phyloP scores from a whole-genome alignment of 2,113 vertebrate species.

The Paradisaea rubra region DNA sequence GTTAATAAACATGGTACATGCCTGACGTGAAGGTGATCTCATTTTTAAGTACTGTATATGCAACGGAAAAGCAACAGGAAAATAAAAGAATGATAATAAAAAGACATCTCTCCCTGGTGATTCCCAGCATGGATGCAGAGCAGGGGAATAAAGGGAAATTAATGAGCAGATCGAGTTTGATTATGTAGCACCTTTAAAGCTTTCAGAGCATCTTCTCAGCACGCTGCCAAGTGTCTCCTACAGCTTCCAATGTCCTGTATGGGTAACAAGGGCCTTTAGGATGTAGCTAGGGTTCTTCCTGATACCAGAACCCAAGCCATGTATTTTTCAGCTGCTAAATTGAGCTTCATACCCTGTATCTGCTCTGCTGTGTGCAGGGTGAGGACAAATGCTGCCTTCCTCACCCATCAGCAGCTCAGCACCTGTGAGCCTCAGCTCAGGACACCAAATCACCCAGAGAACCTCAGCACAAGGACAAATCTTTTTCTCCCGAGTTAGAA shows the following conservation, averaged over 20 bases:
- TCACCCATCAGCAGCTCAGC: not conserved
- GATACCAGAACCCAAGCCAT: not conserved
- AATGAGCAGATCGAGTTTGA: not conserved
- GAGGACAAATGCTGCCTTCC: not conserved
- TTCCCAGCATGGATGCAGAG: not conserved
- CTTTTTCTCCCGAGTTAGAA: not conserved
- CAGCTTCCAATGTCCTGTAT: not conserved
- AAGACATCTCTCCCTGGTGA: not conserved
- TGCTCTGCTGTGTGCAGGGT: not conserved
- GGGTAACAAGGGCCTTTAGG: not conserved
- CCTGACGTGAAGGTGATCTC: constrained; percentile 56
- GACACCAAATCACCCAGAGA: not conserved
- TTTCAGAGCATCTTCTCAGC: not conserved
- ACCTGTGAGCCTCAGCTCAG: not conserved
- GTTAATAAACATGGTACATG: constrained; percentile 74
- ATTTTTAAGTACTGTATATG: constrained; percentile 54
- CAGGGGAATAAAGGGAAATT: not conserved
- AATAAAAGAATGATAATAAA: constrained; percentile 62
- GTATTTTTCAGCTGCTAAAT: not conserved
- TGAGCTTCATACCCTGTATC: not conserved
- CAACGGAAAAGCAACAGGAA: constrained; percentile 5
- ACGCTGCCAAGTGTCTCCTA: not conserved
- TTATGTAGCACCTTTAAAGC: not conserved
- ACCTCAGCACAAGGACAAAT: not conserved
- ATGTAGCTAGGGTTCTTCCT: not conserved